Evolutionary conservation across 2,797 vertebrate species (phyloP).

Genomic region (Bovichtus diacanthus): DNA sequence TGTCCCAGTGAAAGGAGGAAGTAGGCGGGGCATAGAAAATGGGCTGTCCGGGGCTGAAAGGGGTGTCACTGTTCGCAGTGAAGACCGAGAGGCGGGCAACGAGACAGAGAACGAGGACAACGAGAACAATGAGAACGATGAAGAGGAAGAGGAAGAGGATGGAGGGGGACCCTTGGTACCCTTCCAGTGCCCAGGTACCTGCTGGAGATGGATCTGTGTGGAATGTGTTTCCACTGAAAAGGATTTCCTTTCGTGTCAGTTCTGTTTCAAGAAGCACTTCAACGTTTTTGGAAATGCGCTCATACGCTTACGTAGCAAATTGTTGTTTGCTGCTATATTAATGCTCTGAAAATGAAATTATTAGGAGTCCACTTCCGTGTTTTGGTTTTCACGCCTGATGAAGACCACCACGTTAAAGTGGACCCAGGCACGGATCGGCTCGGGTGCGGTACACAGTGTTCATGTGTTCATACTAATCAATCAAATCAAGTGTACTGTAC

Average conservation of each 20-base stretch:
- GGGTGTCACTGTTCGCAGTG: slow-evolving; percentile 69
- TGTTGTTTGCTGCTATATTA: no score
- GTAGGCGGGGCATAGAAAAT: slow-evolving; percentile 90
- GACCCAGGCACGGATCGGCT: no score
- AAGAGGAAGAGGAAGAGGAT: slow-evolving; percentile 89
- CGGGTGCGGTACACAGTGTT: no score
- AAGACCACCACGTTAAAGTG: no score
- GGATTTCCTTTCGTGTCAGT: background rate
- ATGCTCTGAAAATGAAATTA: no score
- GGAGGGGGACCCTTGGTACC: slow-evolving; percentile 91
- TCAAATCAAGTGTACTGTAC: no score
- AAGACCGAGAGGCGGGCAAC: slow-evolving; percentile 84
- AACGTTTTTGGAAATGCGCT: no score
- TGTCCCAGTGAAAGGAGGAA: slow-evolving; percentile 86
- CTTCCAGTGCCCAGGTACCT: slow-evolving; percentile 89
- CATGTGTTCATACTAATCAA: no score
- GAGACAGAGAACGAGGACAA: slow-evolving; percentile 92
- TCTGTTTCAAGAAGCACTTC: no score
- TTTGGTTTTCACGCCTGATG: no score
- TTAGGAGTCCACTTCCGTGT: no score
- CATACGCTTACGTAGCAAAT: no score
- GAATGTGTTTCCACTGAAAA: background rate
- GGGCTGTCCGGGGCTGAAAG: slow-evolving; percentile 86
- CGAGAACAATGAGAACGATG: slow-evolving; percentile 91
- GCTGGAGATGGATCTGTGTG: background rate